phyloP scores from a whole-genome alignment of 2,888 invertebrate genomes.

The Dynastes maya region DNA sequence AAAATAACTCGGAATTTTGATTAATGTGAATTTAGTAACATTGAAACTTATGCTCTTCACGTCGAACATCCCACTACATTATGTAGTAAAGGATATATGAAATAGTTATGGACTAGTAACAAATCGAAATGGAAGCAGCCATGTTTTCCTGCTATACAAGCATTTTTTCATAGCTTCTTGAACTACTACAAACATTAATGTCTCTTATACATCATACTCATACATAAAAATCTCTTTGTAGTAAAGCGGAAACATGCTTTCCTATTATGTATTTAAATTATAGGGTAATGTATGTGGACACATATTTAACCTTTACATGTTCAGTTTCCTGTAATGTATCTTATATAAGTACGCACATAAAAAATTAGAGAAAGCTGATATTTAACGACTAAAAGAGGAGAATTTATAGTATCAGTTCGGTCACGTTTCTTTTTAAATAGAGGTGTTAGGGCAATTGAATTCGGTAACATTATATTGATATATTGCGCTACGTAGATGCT shows the following conservation, averaged over 20 bases:
- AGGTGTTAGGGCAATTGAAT: slow-evolving; percentile 33
- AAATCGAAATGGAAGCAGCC: too few species aligned
- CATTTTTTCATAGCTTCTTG: too few species aligned
- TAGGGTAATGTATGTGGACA: slow-evolving; percentile 30
- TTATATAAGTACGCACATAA: slow-evolving; percentile 38
- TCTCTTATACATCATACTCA: too few species aligned
- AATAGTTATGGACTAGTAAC: too few species aligned
- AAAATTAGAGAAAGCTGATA: slow-evolving; percentile 45
- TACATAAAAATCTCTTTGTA: neutral
- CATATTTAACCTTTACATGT: slow-evolving; percentile 40
- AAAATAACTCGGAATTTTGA: too few species aligned
- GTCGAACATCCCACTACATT: too few species aligned
- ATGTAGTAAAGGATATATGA: too few species aligned
- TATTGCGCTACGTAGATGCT: neutral
- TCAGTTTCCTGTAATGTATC: slow-evolving; percentile 44
- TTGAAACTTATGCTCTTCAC: too few species aligned
- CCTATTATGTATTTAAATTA: slow-evolving; percentile 30
- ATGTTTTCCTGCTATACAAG: too few species aligned
- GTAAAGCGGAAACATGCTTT: slow-evolving; percentile 2
- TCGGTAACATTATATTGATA: slow-evolving; percentile 42
- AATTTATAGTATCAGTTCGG: slow-evolving; percentile 35
- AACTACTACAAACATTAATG: too few species aligned
- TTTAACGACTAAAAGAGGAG: slow-evolving; percentile 40
- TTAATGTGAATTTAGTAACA: too few species aligned
- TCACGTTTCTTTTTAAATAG: slow-evolving; percentile 40